Percentiles rank a stretch among this genome's conserved stretches.
phyloP scores from a whole-genome alignment of 2,113 vertebrate species.

The Passer domesticus region DNA sequence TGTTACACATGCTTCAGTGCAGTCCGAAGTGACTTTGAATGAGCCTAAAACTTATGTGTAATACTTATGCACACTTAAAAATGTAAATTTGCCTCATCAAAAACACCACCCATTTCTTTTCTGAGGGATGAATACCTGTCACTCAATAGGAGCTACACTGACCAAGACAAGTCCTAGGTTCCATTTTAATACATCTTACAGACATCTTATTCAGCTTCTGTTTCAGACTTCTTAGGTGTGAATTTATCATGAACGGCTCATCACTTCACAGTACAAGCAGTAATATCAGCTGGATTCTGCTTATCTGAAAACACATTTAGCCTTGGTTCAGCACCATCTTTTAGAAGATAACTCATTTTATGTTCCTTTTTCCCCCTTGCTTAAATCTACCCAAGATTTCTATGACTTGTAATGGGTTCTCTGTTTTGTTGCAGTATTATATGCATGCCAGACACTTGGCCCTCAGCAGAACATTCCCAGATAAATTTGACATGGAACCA shows the following conservation, averaged over 20 bases:
- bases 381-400: not conserved
- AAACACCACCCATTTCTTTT: not conserved
- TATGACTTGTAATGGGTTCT: not conserved
- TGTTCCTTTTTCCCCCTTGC: not conserved
- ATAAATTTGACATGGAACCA: conserved; percentile 86
- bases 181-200: not conserved
- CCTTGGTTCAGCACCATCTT: not conserved
- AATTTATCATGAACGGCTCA: not conserved
- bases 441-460: conserved; percentile 88
- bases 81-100: not conserved
- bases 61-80: not conserved
- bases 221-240: not conserved
- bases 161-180: not conserved
- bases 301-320: not conserved
- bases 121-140: not conserved
- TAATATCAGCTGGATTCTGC: not conserved
- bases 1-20: not conserved
- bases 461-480: conserved; percentile 91
- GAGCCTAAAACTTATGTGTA: not conserved
- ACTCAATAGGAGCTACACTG: not conserved
- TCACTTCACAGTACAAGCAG: not conserved
- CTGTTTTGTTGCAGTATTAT: conserved; percentile 83
- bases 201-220: not conserved
- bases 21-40: not conserved
- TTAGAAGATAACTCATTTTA: not conserved